These are phyloP conservation scores for Zaprionus lineosus DNA, from an alignment of 2,888 invertebrate genomes.

Conservation along the genomic window DNA sequence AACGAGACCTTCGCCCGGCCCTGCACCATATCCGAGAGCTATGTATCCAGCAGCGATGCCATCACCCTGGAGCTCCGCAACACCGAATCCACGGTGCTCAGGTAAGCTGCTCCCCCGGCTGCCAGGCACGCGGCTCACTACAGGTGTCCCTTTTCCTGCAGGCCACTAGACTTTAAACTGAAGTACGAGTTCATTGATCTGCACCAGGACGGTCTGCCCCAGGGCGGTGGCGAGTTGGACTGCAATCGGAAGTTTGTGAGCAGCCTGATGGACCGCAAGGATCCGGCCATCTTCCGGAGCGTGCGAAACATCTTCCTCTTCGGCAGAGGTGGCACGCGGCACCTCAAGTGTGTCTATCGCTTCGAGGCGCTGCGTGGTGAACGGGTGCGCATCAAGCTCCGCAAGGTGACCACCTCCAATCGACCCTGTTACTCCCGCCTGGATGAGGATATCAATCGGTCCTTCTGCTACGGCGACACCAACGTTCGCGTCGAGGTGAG, in stretches of 20 bases:
- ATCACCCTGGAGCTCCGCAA: conserved; percentile 91
- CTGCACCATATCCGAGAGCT: conserved; percentile 91
- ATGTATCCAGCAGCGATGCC: conserved; percentile 91
- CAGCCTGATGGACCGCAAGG: conserved; percentile 83
- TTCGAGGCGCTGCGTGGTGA: conserved; percentile 94
- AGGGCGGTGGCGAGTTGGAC: conserved; percentile 86
- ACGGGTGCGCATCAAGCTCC: conserved; percentile 89
- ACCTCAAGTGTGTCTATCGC: conserved; percentile 94
- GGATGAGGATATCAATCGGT: conserved; percentile 87
- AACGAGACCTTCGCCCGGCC: conserved; percentile 86
- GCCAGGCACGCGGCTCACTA: not conserved
- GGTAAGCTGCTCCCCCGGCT: conserved; percentile 84
- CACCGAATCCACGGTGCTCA: conserved; percentile 92
- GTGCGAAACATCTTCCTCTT: conserved; percentile 93
- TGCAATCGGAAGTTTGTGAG: conserved; percentile 91
- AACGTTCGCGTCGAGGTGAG: conserved; percentile 86
- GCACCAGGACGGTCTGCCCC: conserved; percentile 92
- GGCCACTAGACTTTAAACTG: conserved; percentile 92
- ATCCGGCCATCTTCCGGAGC: conserved; percentile 90
- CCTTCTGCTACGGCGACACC: conserved; percentile 88
- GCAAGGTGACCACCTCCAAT: conserved; percentile 87
- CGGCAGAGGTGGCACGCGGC: conserved; percentile 91
- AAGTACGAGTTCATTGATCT: conserved; percentile 94
- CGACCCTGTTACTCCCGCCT: conserved; percentile 82
- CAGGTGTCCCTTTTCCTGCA: conserved; percentile 68